These are phyloP conservation scores for Cataglyphis albicans DNA, from an alignment of 2,888 invertebrate species.

Conservation along the genomic window DNA sequence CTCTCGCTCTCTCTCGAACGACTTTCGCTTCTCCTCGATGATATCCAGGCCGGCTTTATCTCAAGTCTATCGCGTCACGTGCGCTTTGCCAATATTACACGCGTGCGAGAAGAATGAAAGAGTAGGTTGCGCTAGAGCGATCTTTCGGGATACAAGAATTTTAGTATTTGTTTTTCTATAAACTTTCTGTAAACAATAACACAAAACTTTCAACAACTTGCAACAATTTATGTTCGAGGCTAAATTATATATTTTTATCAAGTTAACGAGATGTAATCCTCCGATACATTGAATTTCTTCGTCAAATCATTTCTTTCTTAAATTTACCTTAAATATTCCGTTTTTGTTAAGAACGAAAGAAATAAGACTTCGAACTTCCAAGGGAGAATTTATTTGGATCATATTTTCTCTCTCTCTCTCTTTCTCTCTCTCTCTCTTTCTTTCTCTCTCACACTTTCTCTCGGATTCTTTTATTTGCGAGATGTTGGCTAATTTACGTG, in stretches of 20 bases:
- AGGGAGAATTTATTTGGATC: neutral
- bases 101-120: neutral
- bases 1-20: neutral
- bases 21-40: constrained; percentile 34
- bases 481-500: neutral
- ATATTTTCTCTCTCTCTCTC: neutral
- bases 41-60: constrained; percentile 14
- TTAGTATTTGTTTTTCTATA: neutral
- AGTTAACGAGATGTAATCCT: neutral
- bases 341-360: neutral
- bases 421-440: too few relatives aligned
- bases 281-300: neutral
- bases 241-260: neutral
- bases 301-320: neutral
- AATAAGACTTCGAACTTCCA: neutral
- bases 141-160: neutral
- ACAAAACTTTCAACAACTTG: neutral
- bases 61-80: constrained; percentile 16
- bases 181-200: neutral
- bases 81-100: neutral
- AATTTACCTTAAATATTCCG: neutral
- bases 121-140: neutral
- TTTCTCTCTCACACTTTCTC: too few relatives aligned
- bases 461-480: neutral
- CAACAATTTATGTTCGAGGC: neutral